phyloP scores from a whole-genome alignment of 2,797 vertebrate species.

The Diplodus puntazzo region DNA sequence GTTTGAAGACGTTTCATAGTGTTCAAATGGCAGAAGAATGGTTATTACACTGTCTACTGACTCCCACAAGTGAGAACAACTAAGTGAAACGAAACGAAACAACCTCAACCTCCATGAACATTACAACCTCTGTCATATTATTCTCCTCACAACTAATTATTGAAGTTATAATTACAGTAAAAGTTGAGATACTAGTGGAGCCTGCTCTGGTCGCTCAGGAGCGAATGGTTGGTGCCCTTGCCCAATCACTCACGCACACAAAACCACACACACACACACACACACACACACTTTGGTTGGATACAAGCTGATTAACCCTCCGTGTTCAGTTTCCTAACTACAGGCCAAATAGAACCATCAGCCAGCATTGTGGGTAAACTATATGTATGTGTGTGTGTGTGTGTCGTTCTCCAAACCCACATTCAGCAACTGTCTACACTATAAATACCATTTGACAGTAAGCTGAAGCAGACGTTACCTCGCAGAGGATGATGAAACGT shows the following conservation, averaged over 20 bases:
- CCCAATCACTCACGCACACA: slow-evolving; percentile 3
- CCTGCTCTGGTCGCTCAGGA: slow-evolving; percentile 36
- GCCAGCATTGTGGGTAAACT: slow-evolving; percentile 2
- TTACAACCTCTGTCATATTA: too few species aligned
- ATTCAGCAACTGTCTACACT: slow-evolving; percentile 20
- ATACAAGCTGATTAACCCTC: slow-evolving; percentile 17
- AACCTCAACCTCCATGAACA: too few species aligned
- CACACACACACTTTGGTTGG: slow-evolving; percentile 9
- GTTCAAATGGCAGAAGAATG: too few species aligned
- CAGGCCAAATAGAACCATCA: slow-evolving; percentile 17
- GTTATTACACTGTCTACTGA: too few species aligned
- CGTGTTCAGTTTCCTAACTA: slow-evolving; percentile 34
- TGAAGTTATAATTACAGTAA: too few species aligned
- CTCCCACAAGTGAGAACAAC: too few species aligned
- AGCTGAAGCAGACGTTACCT: slow-evolving; percentile 26
- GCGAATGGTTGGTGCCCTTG: slow-evolving; percentile 32
- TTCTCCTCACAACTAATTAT: too few species aligned
- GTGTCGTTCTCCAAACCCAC: slow-evolving; percentile 12
- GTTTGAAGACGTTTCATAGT: too few species aligned
- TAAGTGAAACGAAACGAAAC: too few species aligned
- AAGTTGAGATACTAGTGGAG: slow-evolving; percentile 11
- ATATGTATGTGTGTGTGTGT: background rate
- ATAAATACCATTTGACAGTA: slow-evolving; percentile 57
- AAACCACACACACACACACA: background rate
- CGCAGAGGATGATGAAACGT: slow-evolving; percentile 58